A percentile compares a stretch with the other conserved stretches of the same genome.
These are phyloP conservation scores for Taeniopygia guttata DNA, from an alignment of 2,797 vertebrate genomes.

Conservation along the genomic window DNA sequence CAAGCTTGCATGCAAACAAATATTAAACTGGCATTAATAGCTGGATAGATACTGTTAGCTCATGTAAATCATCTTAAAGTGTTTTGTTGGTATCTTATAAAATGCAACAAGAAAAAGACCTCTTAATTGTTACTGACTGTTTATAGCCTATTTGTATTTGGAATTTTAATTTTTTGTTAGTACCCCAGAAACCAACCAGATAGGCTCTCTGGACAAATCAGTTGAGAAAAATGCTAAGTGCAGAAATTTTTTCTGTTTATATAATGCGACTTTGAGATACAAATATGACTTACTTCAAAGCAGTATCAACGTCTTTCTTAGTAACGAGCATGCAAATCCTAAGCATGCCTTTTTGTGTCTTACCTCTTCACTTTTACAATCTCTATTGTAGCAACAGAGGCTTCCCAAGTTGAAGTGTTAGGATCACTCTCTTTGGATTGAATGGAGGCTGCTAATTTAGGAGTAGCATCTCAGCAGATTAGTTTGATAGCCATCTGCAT, in stretches of 20 bases:
- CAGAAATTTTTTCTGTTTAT: neutral
- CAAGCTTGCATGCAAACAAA: neutral
- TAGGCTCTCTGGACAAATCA: neutral
- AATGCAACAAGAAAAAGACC: neutral
- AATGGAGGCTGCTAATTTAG: neutral
- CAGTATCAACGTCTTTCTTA: neutral
- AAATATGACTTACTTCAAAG: neutral
- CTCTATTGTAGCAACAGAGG: neutral
- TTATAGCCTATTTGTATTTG: neutral
- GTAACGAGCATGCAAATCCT: neutral
- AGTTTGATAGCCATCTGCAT: slow-evolving; percentile 17
- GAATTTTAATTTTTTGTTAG: neutral
- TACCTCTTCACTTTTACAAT: neutral
- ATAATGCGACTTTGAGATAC: neutral
- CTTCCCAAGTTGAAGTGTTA: neutral
- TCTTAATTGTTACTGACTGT: neutral
- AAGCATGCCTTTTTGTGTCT: neutral
- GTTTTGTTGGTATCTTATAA: neutral
- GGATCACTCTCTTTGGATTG: neutral
- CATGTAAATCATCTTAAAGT: neutral
- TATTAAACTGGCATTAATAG: neutral
- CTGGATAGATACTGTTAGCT: neutral
- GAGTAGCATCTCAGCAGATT: neutral
- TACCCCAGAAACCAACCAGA: neutral
- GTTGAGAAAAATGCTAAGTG: neutral